Evolutionary conservation across 2,797 vertebrate species (phyloP).

Genomic region (Erethizon dorsatum): DNA sequence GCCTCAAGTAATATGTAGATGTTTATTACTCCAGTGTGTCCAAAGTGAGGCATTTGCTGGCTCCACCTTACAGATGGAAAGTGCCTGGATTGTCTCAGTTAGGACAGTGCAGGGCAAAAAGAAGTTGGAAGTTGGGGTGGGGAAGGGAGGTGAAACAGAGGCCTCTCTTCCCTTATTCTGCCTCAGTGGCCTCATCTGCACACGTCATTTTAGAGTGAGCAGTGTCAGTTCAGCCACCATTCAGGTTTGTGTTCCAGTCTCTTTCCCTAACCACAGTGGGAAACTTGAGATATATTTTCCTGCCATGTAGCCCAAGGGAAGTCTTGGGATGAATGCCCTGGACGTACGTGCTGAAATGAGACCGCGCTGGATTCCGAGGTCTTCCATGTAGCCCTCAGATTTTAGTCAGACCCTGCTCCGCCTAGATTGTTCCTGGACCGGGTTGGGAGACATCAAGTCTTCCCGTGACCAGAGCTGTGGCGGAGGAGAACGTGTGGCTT

Average conservation of each 20-base stretch:
- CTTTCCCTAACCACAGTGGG: neutral
- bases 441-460: neutral
- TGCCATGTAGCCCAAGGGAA: rapidly evolving
- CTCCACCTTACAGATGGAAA: neutral
- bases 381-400: rapidly evolving
- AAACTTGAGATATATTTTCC: neutral
- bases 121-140: neutral
- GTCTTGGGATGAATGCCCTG: neutral
- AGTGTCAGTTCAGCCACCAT: neutral
- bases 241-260: neutral
- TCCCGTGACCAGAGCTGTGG: neutral
- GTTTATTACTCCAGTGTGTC: neutral
- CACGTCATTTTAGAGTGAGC: neutral
- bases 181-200: neutral
- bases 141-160: rapidly evolving
- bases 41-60: neutral
- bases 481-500: neutral
- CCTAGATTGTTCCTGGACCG: neutral
- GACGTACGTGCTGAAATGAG: neutral
- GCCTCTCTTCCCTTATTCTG: neutral
- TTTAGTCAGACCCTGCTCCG: neutral
- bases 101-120: neutral
- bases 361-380: too few relatives aligned
- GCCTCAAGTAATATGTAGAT: too few relatives aligned
- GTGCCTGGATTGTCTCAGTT: neutral